These are phyloP conservation scores for Dicerorhinus sumatrensis DNA, from an alignment of 2,113 vertebrate genomes.

Conservation along the genomic window DNA sequence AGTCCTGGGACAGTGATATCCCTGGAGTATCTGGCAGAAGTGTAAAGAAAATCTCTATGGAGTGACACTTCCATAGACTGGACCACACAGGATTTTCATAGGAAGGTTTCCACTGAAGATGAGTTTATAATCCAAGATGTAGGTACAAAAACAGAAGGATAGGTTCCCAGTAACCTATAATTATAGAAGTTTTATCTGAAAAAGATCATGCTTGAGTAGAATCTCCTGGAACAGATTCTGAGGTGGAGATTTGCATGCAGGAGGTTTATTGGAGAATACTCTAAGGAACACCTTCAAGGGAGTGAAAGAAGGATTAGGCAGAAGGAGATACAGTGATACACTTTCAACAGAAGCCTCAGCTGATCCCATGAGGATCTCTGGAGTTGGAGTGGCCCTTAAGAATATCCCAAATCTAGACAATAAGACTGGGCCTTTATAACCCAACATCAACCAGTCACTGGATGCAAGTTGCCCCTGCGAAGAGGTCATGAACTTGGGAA, in stretches of 20 bases:
- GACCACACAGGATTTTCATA: background rate
- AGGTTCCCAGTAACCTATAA: background rate
- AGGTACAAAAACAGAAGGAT: background rate
- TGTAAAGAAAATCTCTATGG: constrained; percentile 13
- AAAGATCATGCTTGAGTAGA: background rate
- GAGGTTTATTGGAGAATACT: background rate
- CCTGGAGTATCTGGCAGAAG: background rate
- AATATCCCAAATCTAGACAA: constrained; percentile 11
- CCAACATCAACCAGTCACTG: background rate
- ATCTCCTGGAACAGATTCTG: constrained; percentile 10
- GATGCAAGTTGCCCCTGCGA: background rate
- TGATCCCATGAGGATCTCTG: background rate
- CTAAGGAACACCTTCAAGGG: background rate
- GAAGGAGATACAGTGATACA: background rate
- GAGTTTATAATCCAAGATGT: background rate
- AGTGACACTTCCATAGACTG: background rate
- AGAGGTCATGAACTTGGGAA: constrained; percentile 4
- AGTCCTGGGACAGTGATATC: constrained; percentile 51
- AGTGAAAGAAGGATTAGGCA: background rate
- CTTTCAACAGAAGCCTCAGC: background rate
- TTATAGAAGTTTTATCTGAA: background rate
- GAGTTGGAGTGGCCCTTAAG: background rate
- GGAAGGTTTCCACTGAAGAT: background rate
- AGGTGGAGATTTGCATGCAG: background rate
- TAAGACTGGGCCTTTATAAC: background rate